A percentile compares a stretch with the other conserved stretches of the same genome.
Conservation (phyloP, 2,113 vertebrate genomes). For the Aplodontia rufa region DNA sequence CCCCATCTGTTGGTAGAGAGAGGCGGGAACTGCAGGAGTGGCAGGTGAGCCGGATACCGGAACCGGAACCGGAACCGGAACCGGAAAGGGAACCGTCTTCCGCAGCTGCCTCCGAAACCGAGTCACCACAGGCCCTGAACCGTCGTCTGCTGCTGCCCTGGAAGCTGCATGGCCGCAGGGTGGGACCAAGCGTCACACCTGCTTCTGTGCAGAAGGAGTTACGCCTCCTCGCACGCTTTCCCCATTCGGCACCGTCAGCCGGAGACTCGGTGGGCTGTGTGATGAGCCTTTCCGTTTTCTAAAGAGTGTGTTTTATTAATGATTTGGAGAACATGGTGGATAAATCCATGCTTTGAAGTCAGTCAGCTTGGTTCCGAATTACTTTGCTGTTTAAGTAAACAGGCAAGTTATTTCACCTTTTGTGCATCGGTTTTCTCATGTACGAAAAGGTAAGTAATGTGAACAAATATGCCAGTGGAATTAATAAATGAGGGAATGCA, state of each 20-base stretch:
- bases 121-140: too few relatives aligned
- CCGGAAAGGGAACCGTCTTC: not conserved
- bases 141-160: too few relatives aligned
- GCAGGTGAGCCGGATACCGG: not conserved
- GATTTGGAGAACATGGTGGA: not conserved
- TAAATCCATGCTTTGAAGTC: not conserved
- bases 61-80: not conserved
- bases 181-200: too few relatives aligned
- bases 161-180: too few relatives aligned
- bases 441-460: not conserved
- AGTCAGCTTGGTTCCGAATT: not conserved
- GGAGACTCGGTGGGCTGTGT: not conserved
- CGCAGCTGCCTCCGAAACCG: not conserved
- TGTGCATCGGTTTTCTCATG: not conserved
- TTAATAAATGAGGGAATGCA: not conserved
- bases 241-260: too few relatives aligned
- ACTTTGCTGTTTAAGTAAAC: not conserved
- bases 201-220: fast-evolving
- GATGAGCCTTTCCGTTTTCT: not conserved
- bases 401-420: not conserved
- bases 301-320: not conserved
- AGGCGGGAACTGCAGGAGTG: not conserved
- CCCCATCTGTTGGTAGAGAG: too few relatives aligned
- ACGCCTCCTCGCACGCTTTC: fast-evolving
- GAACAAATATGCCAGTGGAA: not conserved